Evolutionary conservation across 2,113 vertebrate genomes (phyloP).

Genomic region (Castor canadensis): DNA sequence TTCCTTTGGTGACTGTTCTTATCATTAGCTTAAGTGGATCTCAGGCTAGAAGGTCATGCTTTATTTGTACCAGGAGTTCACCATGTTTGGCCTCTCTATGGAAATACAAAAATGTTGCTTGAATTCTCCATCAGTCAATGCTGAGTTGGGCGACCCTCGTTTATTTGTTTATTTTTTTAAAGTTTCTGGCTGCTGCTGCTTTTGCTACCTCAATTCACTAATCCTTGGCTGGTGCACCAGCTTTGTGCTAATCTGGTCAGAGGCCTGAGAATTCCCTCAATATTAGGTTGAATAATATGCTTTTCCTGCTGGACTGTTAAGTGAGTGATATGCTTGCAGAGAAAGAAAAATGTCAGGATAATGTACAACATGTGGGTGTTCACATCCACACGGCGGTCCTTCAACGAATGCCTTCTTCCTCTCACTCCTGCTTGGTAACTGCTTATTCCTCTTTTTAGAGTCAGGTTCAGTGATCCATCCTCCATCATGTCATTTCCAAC

Average conservation of each 20-base stretch:
- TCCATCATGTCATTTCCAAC: background rate
- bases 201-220: background rate
- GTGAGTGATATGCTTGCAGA: background rate
- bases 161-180: background rate
- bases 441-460: background rate
- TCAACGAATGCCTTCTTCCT: background rate
- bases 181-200: background rate
- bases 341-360: background rate
- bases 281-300: background rate
- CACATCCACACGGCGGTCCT: fast-evolving
- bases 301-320: constrained; percentile 8
- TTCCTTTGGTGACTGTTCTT: background rate
- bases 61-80: background rate
- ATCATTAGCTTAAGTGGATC: background rate
- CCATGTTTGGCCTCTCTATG: background rate
- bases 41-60: background rate
- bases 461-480: background rate
- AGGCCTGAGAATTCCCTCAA: background rate
- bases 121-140: too few relatives aligned
- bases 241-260: background rate
- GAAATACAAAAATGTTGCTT: too few relatives aligned
- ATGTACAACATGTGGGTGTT: background rate
- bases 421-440: background rate
- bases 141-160: fast-evolving
- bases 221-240: background rate